Evolutionary conservation across 2,797 vertebrate species (phyloP), one percentile per base, ranked within the genome.

Genomic region (Delichon dasypus): DNA sequence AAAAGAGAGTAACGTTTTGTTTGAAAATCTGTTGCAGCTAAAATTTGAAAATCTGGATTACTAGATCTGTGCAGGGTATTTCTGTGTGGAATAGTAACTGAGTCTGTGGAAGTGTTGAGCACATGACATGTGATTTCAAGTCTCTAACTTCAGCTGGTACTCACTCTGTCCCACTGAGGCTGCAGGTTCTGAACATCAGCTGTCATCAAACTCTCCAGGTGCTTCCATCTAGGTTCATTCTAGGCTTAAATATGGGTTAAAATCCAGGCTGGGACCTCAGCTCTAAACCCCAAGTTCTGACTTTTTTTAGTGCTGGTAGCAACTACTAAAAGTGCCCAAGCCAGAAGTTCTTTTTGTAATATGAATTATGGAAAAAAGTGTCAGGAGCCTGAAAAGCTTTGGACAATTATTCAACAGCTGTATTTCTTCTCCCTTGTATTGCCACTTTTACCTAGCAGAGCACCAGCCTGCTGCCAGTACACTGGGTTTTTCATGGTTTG

Each of bases 41-140:
- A n/a, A 47, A 60, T 29, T 4, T 42, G 65, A 27, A n/a, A 65
- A 57, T 48, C 18, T 38, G 53, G n/a, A 25, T 70, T 34, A 17
- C 13, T 47, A 20, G 47, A 27, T 65, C 4, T 7, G 26, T 71
- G 54, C 42, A 58, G 48, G 44, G 19, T 21, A 6, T 65, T 18
- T 51, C 15, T 65, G 12, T 83, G 65, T 36, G 5, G 27, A 36
- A 15, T 5, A 29, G 9, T 40, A 10, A 7, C 16, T n/a, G 61
- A 44, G 8, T 38, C 38, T 51, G 32, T 32, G 34, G 4, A 10
- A 34, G 5, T 12, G 16, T 5, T 5, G 11, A 66, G 61, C 12
- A 16, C 5, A 2, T 15, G 32, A 16, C 1, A 0, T 10, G 13
- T 26, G 13, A 15, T 60, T 70, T 30, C 1, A n/a, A 40, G 20